Conservation (phyloP, 2,113 vertebrate genomes). For the Sporophila hypoxantha region DNA sequence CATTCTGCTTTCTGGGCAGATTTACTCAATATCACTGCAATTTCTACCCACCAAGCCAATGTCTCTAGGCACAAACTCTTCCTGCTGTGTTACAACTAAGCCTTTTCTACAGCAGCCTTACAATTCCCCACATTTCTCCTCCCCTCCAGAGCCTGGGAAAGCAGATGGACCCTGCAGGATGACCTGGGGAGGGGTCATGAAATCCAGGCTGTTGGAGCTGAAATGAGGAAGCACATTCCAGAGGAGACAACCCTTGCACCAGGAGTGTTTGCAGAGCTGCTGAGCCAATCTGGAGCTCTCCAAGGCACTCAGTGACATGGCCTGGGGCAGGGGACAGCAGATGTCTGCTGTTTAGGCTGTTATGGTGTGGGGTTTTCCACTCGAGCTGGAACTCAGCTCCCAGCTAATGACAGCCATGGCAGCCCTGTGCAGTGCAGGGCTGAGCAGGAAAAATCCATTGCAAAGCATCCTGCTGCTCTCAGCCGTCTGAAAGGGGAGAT, state of each 20-base stretch:
- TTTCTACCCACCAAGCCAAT: neutral
- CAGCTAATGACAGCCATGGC: neutral
- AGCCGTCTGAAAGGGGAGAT: neutral
- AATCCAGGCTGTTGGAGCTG: neutral
- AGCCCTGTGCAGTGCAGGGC: neutral
- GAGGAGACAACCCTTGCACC: neutral
- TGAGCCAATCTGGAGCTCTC: neutral
- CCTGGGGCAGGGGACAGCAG: neutral
- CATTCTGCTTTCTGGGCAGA: neutral
- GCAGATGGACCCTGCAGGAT: neutral
- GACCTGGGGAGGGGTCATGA: neutral
- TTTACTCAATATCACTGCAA: neutral
- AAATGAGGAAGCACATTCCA: neutral
- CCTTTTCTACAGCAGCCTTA: neutral
- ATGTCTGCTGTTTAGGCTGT: neutral
- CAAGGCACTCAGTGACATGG: neutral
- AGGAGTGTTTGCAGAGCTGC: neutral
- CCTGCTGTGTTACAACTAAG: rapidly evolving
- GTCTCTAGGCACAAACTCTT: neutral
- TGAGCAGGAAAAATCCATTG: neutral
- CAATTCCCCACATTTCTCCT: neutral
- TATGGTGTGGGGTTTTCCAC: neutral
- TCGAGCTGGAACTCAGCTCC: neutral
- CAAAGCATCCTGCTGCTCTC: neutral
- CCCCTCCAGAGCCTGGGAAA: conserved; percentile 20